Conservation (phyloP, 2,888 invertebrate species). For the Abrostola triplasia region DNA sequence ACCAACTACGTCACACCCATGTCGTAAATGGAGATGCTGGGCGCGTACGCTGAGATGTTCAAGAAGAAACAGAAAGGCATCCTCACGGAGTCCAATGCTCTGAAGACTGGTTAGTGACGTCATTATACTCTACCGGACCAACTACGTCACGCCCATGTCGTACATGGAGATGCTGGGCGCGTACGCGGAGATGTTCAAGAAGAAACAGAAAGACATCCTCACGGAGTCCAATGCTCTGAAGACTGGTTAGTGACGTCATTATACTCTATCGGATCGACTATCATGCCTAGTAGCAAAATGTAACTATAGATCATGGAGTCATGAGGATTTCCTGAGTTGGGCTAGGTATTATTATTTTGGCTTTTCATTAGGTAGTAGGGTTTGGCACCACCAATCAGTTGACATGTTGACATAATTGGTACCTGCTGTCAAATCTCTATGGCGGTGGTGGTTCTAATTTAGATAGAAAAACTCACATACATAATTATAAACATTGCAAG, state of each 20-base stretch:
- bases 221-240: slow-evolving; percentile 88
- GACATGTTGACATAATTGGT: too few species aligned
- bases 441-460: too few species aligned
- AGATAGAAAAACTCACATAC: too few species aligned
- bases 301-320: too few species aligned
- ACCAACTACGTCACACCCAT: not conserved
- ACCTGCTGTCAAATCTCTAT: too few species aligned
- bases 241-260: slow-evolving; percentile 79
- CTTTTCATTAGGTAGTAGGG: too few species aligned
- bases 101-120: slow-evolving; percentile 86
- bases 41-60: slow-evolving; percentile 93
- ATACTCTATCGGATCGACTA: not conserved
- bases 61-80: slow-evolving; percentile 90
- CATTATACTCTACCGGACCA: not conserved
- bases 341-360: too few species aligned
- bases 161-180: slow-evolving; percentile 92
- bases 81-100: slow-evolving; percentile 85
- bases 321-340: too few species aligned
- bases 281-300: too few species aligned
- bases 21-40: slow-evolving; percentile 90
- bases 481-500: too few species aligned
- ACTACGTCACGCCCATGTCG: not conserved
- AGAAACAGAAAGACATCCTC: slow-evolving; percentile 89
- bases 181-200: slow-evolving; percentile 92
- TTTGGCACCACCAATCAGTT: too few species aligned